These are phyloP conservation scores for Stenodema calcarata DNA, from an alignment of 2,888 invertebrate genomes.

Conservation along the genomic window DNA sequence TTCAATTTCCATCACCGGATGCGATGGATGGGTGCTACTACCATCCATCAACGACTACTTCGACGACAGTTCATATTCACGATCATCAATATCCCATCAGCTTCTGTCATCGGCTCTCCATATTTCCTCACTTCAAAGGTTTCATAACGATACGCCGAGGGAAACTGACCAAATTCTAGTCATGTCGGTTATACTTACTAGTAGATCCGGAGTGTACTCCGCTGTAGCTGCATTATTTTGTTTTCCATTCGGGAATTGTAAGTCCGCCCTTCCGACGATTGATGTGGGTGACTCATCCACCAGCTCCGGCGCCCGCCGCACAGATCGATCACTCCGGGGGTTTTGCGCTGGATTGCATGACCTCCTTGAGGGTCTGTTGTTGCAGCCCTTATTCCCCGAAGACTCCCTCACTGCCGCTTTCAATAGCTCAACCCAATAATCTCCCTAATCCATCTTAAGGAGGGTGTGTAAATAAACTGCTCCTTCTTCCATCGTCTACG, in stretches of 20 bases:
- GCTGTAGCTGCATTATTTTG: background rate
- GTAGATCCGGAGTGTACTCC: too few species aligned
- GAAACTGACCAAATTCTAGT: too few species aligned
- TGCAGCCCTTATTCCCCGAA: background rate
- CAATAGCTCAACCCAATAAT: background rate
- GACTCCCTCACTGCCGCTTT: background rate
- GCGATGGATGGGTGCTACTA: too few species aligned
- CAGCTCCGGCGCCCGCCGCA: constrained; percentile 24
- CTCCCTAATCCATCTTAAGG: background rate
- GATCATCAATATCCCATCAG: too few species aligned
- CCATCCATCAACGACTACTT: too few species aligned
- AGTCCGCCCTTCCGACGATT: background rate
- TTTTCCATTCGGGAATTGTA: constrained; percentile 1
- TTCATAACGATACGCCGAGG: too few species aligned
- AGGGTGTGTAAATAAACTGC: background rate
- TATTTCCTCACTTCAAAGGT: too few species aligned
- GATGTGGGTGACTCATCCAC: constrained; percentile 17
- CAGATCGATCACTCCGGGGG: constrained; percentile 8
- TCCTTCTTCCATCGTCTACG: too few species aligned
- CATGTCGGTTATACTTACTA: too few species aligned
- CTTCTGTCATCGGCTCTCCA: too few species aligned
- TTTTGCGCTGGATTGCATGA: constrained; percentile 19
- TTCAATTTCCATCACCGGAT: too few species aligned
- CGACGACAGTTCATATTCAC: too few species aligned
- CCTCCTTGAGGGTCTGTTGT: constrained; percentile 7